Percentiles rank a stretch among this genome's conserved stretches.
phyloP scores from a whole-genome alignment of 2,797 vertebrate genomes.

The Rhinogobio ventralis region DNA sequence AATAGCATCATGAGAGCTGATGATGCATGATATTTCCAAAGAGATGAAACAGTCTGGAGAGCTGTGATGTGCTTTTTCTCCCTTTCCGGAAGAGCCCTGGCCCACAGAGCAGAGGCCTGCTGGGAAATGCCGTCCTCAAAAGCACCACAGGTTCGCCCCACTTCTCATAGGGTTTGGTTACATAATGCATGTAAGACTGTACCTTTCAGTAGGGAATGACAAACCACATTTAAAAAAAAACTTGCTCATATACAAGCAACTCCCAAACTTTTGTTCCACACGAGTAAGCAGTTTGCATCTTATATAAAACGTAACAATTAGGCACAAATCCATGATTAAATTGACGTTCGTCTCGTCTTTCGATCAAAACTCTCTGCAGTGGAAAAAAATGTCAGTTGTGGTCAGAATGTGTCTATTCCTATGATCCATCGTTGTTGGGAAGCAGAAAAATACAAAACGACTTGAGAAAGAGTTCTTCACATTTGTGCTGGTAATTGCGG shows the following conservation, averaged over 20 bases:
- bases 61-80: slow-evolving; percentile 43
- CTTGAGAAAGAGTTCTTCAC: slow-evolving; percentile 80
- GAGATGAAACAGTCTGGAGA: slow-evolving; percentile 36
- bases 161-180: slow-evolving; percentile 75
- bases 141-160: slow-evolving; percentile 65
- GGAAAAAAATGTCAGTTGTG: slow-evolving; percentile 72
- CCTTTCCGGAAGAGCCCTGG: slow-evolving; percentile 50
- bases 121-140: slow-evolving; percentile 61
- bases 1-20: slow-evolving; percentile 35
- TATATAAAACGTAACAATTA: slow-evolving; percentile 87
- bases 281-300: slow-evolving; percentile 84
- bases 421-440: slow-evolving; percentile 75
- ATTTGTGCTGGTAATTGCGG: slow-evolving; percentile 86
- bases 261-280: slow-evolving; percentile 83
- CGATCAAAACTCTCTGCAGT: slow-evolving; percentile 51
- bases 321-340: slow-evolving; percentile 85
- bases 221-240: slow-evolving; percentile 77
- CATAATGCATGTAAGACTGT: slow-evolving; percentile 87
- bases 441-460: slow-evolving; percentile 71
- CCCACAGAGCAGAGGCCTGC: slow-evolving; percentile 43
- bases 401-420: slow-evolving; percentile 75
- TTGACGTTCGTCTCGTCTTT: slow-evolving; percentile 70
- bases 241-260: slow-evolving; percentile 86
- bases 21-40: slow-evolving; percentile 28
- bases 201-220: slow-evolving; percentile 87